Base-by-base conservation (phyloP, 53 echinoderm and acorn worm genomes). In the Apostichopus leukothele region DNA sequence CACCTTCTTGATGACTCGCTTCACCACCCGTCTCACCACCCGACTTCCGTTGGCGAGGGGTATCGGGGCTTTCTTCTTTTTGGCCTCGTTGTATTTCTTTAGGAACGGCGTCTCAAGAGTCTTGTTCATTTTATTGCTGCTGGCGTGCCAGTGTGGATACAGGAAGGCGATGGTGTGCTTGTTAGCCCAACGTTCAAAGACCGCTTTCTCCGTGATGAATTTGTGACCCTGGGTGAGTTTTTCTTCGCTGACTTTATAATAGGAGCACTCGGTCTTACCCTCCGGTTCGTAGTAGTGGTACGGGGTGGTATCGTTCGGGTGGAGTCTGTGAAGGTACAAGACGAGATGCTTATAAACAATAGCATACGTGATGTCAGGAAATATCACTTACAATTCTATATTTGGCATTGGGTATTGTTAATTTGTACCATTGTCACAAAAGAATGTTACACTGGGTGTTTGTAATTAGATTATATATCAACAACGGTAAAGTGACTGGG, bases 151-250 rank as follows among this genome's bases (percentile, higher is more conserved):
- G 9, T 90, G 84, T 0, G 96, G 96, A 5, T 78, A 55, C 79
- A 90, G 95, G 86, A 96, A 96, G 53, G 86, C 86, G 59, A 96
- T 90, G 57, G 95, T 92, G 86, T 95, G 94, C 63, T 90, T 92
- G 83, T 77, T 93, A 76, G 96, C 95, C 96, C 96, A 96, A 11
- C 96, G 92, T 14, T 93, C 96, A 73, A 96, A 96, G 16, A 96
- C 95, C 8, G 96, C 96, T 83, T 96, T 96, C 88, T 96, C 96
- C 1, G 96, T 96, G 80, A 96, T 95, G 87, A 96, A 96, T 75
- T 93, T 93, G 52, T 96, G 96, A 7, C 95, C 96, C 10, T 84
- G 79, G 0, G 90, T 92, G 26, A 96, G 93, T 9, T 89, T 79
- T 79, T 95, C 95, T 79, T 96, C 96, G 67, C 95, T 96, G 4